Evolutionary conservation across 2,888 invertebrate genomes (phyloP), one percentile per base, ranked within the genome.

Genomic region (Caenorhabditis sinica): DNA sequence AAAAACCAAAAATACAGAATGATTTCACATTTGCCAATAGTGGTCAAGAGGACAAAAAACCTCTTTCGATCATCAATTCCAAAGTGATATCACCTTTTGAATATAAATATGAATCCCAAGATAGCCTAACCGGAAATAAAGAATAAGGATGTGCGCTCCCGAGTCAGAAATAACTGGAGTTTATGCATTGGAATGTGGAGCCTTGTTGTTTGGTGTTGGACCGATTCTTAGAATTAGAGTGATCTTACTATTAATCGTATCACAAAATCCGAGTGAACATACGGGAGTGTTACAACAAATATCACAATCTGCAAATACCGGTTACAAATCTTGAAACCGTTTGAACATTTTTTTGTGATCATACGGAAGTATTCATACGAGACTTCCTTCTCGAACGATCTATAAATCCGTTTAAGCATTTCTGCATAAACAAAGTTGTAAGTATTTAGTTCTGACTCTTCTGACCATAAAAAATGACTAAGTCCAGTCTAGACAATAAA

Each of bases 121-220:
- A 17, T 61, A 63, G 15, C 36, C 6, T 6, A 43, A 65, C 45
- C 63, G 63, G 63, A 63, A 43, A 63, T 20, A 9, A 11, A 30
- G 20, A 20, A 20, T 20, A 17, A 65, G 25, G 65, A 49, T 45
- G 45, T 45, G 49, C 49, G 20, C 20, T 20, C 6, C n/a, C 15
- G 9, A 45, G 30, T 65, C 45, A 65, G 28, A 45, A 45, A 65
- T 65, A 45, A 28, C 30, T 65, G 65, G 45, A 65, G 65, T 65
- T 65, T 65, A 65, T 65, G 65, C 65, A 65, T 45, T 45, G 65
- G 13, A 6, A 13, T 61, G 9, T 33, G 17, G 45, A 9, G 20
- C n/a, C 11, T 49, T 65, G 65, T 49, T 65, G 43, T 65, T 63
- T 65, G 65, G 45, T 65, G 65, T 49, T 28, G n/a, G 13, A 33